Base-by-base conservation (phyloP, 1,140 invertebrate species). In the Drosophila sturtevanti region DNA sequence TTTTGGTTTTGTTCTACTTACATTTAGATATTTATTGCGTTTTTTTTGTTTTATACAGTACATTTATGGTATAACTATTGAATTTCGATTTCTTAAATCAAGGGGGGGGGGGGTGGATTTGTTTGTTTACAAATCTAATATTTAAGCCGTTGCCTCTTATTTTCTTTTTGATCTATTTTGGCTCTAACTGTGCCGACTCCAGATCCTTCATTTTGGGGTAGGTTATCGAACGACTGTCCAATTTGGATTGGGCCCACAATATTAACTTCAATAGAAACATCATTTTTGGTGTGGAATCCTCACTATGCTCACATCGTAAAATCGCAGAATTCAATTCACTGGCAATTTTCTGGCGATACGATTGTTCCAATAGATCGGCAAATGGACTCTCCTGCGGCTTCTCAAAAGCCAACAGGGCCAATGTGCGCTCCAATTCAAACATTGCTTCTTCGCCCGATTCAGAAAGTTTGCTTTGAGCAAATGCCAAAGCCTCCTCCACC, bases 281-380 rank as follows among this genome's bases (percentile, higher is more conserved):
- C 38, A 99, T 93, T 91, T 98, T 96, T 10, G 97, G 97, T 52
- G 96, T 96, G 18, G 98, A 97, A 52, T 95, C 95, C 85, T 98
- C 97, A 91, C 96, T 95, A 89, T 98, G 96, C 91, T 98, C 97
- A 92, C 96, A 96, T 89, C 97, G 97, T 22, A 99, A 93, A 79
- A 99, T 99, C 2, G 98, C 98, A 67, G 98, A 97, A 93, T 99
- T 99, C 6, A 99, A 93, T 94, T 99, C 98, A 93, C 97, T 98
- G 11, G 98, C 98, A 89, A 99, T 97, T 97, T 99, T 99, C 93
- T 99, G 97, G 79, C 98, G 94, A 90, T 99, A 97, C 27, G 97
- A 96, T 4, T 96, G 95, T 79, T 98, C 95, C n/a, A 99, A 93
- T 12, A 99, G 93, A 92, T 99, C 98, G 41, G 97, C 96, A 93